phyloP scores from a whole-genome alignment of 2,113 vertebrate species.

The Prionailurus viverrinus region DNA sequence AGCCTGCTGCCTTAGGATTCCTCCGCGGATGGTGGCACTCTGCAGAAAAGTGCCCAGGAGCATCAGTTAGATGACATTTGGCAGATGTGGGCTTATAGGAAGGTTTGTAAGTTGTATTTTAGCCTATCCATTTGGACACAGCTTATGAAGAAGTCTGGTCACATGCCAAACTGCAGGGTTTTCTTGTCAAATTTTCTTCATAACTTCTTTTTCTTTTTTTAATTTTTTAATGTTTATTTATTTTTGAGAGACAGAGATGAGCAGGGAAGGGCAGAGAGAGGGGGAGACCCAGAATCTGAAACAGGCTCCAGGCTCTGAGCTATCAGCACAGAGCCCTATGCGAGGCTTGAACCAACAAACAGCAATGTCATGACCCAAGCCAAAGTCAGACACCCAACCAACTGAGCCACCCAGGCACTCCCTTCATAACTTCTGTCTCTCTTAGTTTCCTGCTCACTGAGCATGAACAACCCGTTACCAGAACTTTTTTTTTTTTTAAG shows the following conservation, averaged over 20 bases:
- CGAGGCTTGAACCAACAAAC: too few species aligned
- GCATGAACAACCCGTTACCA: background rate
- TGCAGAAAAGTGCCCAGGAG: background rate
- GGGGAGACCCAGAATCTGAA: too few species aligned
- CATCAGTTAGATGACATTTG: background rate
- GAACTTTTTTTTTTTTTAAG: background rate
- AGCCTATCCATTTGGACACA: background rate
- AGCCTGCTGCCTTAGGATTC: background rate
- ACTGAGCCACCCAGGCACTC: too few species aligned
- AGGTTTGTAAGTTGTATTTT: background rate
- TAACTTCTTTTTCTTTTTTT: background rate
- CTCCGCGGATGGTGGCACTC: fast-evolving
- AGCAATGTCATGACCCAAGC: too few species aligned
- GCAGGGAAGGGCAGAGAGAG: too few species aligned
- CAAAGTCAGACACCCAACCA: too few species aligned
- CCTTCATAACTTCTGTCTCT: background rate
- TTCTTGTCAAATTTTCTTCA: background rate
- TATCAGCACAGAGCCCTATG: too few species aligned
- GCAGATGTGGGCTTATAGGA: background rate
- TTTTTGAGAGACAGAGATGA: too few species aligned
- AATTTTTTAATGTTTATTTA: too few species aligned
- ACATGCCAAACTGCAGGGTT: background rate
- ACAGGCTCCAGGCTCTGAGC: too few species aligned
- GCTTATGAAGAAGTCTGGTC: background rate
- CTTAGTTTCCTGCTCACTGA: background rate